These are phyloP conservation scores for Perca fluviatilis DNA, from an alignment of 2,113 vertebrate species.

Conservation along the genomic window DNA sequence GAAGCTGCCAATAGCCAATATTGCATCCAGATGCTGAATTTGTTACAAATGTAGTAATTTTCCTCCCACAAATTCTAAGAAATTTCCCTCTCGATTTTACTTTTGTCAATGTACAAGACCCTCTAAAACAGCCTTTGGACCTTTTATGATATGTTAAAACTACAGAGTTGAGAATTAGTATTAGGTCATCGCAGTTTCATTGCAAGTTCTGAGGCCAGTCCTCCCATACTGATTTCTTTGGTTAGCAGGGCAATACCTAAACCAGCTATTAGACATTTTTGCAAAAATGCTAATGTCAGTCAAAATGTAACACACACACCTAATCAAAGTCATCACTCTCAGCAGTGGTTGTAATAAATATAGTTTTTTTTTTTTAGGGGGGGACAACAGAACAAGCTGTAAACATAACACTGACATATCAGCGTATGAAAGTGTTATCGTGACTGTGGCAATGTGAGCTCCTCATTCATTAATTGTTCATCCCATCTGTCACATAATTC, in stretches of 20 bases:
- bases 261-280: not conserved
- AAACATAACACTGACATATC: not conserved
- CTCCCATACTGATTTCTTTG: not conserved
- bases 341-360: not conserved
- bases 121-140: not conserved
- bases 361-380: not conserved
- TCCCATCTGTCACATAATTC: not conserved
- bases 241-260: not conserved
- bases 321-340: not conserved
- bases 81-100: not conserved
- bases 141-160: not conserved
- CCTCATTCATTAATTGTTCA: too few relatives aligned
- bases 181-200: not conserved
- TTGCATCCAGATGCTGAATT: not conserved
- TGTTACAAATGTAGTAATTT: not conserved
- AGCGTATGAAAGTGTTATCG: not conserved
- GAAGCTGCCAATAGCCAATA: not conserved
- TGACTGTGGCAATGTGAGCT: not conserved
- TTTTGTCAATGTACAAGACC: not conserved
- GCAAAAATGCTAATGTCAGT: conserved; percentile 1
- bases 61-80: not conserved
- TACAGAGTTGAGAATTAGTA: not conserved
- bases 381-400: conserved; percentile 1
- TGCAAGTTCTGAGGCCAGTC: not conserved
- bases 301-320: conserved; percentile 15